These are phyloP conservation scores for Nesometra sesokonis DNA, from an alignment of 35 echinoderm and acorn worm genomes.

Conservation along the genomic window DNA sequence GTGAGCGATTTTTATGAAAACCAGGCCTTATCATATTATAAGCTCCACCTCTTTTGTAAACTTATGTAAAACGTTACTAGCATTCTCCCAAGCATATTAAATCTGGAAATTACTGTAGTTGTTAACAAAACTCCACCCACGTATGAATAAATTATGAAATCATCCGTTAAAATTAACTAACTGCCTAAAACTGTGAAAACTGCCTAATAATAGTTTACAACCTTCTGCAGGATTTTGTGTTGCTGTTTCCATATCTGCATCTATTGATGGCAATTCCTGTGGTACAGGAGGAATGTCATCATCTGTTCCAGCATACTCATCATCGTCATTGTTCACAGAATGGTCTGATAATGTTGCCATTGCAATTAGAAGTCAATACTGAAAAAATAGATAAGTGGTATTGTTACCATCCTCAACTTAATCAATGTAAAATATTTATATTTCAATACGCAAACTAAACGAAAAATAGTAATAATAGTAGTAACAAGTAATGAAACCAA, in stretches of 20 bases:
- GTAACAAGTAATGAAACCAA: no score
- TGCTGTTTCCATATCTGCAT: background rate
- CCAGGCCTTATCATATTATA: no score
- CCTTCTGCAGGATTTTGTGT: background rate
- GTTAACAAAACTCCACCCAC: no score
- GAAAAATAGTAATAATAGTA: background rate
- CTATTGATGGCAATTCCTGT: background rate
- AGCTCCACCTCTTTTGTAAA: no score
- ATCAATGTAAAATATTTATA: background rate
- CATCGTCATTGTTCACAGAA: background rate
- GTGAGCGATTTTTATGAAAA: no score
- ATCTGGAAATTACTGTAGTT: no score
- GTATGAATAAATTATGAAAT: no score
- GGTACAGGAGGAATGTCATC: background rate
- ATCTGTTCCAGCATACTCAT: conserved; percentile 1
- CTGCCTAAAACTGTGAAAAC: no score
- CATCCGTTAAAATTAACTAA: no score
- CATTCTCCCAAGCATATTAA: no score
- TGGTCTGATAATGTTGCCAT: background rate
- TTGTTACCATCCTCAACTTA: background rate
- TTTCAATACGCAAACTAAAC: background rate
- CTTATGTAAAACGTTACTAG: no score
- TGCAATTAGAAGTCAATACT: background rate
- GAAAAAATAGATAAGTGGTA: background rate
- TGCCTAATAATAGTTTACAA: no score